phyloP scores from a whole-genome alignment of 2,888 invertebrate genomes.

The Rutpela maculata region DNA sequence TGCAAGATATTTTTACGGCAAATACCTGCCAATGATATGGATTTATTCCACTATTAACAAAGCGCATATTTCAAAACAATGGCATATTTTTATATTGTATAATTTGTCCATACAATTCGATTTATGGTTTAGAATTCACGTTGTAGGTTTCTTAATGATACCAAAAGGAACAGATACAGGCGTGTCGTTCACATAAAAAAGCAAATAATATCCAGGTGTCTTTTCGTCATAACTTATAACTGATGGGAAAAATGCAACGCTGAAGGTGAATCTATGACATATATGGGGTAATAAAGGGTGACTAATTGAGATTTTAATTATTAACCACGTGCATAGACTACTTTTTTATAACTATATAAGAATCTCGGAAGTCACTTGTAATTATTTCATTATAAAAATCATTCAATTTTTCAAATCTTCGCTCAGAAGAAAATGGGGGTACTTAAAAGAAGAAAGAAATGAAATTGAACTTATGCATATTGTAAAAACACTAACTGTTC shows the following conservation, averaged over 20 bases:
- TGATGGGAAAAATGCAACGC: background rate
- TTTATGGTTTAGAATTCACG: constrained; percentile 27
- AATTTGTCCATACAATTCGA: constrained; percentile 16
- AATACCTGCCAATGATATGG: background rate
- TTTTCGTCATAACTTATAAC: background rate
- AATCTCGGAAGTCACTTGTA: background rate
- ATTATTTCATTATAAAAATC: too few relatives aligned
- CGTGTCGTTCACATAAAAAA: background rate
- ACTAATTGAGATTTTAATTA: background rate
- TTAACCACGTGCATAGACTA: background rate
- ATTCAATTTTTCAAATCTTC: too few relatives aligned
- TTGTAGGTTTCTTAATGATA: constrained; percentile 23
- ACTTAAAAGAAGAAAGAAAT: too few relatives aligned
- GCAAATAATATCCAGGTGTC: background rate
- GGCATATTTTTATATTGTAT: constrained; percentile 12
- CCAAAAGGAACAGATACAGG: background rate
- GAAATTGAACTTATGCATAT: too few relatives aligned
- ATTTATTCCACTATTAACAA: background rate
- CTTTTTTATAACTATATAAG: background rate
- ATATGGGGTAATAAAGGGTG: background rate
- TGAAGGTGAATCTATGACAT: constrained; percentile 4
- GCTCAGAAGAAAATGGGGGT: too few relatives aligned
- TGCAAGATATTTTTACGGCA: background rate
- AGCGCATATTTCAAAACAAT: constrained; percentile 22
- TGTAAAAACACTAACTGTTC: too few relatives aligned